Evolutionary conservation across 2,113 vertebrate species (phyloP).

Genomic region (Pao palembangensis): DNA sequence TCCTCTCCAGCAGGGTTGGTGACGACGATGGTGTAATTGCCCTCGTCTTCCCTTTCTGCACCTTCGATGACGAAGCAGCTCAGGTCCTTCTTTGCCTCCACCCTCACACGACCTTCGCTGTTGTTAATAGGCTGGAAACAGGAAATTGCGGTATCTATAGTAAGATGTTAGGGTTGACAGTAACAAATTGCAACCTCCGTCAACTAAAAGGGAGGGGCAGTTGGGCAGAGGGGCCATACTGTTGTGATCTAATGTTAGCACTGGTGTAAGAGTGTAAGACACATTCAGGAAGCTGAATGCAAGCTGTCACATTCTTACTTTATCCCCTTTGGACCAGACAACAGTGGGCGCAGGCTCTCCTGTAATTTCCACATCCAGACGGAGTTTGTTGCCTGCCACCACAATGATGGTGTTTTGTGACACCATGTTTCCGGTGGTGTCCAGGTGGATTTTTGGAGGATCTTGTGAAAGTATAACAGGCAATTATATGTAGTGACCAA

Average conservation of each 20-base stretch:
- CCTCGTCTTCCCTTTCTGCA: conserved; percentile 80
- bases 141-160: background rate
- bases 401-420: conserved; percentile 85
- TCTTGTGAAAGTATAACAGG: conserved; percentile 63
- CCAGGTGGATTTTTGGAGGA: conserved; percentile 89
- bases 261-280: too few species aligned
- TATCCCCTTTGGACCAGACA: conserved; percentile 78
- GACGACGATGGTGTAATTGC: conserved; percentile 82
- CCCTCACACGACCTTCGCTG: conserved; percentile 69
- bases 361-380: conserved; percentile 85
- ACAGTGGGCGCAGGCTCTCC: conserved; percentile 83
- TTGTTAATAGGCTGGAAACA: conserved; percentile 66
- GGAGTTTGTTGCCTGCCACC: conserved; percentile 89
- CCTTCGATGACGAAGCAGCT: conserved; percentile 88
- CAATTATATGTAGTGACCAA: background rate
- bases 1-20: conserved; percentile 84
- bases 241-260: too few species aligned
- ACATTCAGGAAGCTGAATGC: background rate
- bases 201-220: too few species aligned
- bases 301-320: conserved; percentile 56
- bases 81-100: conserved; percentile 75
- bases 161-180: background rate
- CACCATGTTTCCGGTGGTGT: conserved; percentile 81
- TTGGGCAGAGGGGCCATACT: too few species aligned
- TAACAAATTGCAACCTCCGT: too few species aligned